Percentiles rank a stretch among this genome's conserved stretches.
Evolutionary conservation across 2,113 vertebrate species (phyloP).

Genomic region (Noctilio leporinus): DNA sequence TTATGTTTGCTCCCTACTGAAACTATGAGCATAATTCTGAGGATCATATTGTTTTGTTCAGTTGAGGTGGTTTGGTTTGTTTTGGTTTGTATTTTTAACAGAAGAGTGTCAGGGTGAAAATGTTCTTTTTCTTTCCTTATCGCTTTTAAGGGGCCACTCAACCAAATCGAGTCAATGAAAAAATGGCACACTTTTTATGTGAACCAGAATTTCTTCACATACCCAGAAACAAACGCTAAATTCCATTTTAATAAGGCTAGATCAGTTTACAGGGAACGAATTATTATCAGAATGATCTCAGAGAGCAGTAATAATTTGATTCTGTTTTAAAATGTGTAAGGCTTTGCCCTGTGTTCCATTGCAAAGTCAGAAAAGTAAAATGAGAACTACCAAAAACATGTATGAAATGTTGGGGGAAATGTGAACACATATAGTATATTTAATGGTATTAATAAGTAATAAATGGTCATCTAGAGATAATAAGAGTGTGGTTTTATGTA

Average conservation of each 20-base stretch:
- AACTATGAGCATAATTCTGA: neutral
- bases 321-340: neutral
- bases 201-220: constrained; percentile 47
- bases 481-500: neutral
- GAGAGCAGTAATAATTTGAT: constrained; percentile 10
- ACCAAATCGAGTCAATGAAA: constrained; percentile 43
- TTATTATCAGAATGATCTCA: constrained; percentile 26
- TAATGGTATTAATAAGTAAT: neutral
- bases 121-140: constrained; percentile 30
- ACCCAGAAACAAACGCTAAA: constrained; percentile 58
- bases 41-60: neutral
- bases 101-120: constrained; percentile 28
- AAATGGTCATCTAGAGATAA: neutral
- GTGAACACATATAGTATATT: neutral
- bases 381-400: neutral
- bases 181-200: constrained; percentile 40
- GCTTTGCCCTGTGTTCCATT: neutral
- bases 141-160: constrained; percentile 11
- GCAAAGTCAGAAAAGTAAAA: neutral
- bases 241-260: constrained; percentile 47
- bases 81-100: neutral
- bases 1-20: neutral
- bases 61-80: neutral
- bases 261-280: constrained; percentile 23
- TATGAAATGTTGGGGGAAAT: neutral